Conservation (phyloP, 1,140 invertebrate genomes). For the Diachasma alloeum region DNA sequence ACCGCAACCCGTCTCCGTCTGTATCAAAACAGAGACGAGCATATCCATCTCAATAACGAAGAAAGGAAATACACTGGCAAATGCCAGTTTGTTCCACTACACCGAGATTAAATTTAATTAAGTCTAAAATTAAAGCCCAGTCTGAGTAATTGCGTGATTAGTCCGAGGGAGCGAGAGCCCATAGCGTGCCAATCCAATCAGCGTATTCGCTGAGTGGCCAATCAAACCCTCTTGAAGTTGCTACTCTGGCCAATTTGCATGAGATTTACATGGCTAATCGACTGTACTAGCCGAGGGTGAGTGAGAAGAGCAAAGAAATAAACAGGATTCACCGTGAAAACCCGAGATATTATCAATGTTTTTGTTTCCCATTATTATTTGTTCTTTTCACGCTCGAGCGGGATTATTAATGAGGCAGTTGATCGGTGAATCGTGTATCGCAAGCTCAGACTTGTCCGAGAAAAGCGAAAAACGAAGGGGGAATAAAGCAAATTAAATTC, state of each 20-base stretch:
- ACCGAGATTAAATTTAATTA: slow-evolving; percentile 57
- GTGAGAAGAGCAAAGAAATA: slow-evolving; percentile 7
- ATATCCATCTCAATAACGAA: not conserved
- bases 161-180: slow-evolving; percentile 33
- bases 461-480: not conserved
- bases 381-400: not conserved
- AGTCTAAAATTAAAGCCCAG: slow-evolving; percentile 56
- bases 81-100: slow-evolving; percentile 34
- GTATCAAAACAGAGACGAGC: not conserved
- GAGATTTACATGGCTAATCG: slow-evolving; percentile 51
- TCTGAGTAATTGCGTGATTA: slow-evolving; percentile 54
- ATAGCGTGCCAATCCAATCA: slow-evolving; percentile 51
- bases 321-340: not conserved
- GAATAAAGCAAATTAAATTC: not conserved
- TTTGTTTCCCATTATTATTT: not conserved
- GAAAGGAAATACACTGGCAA: not conserved
- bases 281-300: slow-evolving; percentile 10
- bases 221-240: slow-evolving; percentile 49
- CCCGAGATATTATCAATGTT: not conserved
- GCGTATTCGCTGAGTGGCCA: slow-evolving; percentile 47
- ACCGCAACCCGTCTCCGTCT: not conserved
- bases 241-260: slow-evolving; percentile 53
- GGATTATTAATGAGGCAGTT: not conserved
- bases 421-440: not conserved
- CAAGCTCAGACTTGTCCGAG: not conserved